Evolutionary conservation across 2,888 invertebrate species (phyloP), one percentile per base, ranked within the genome.

Genomic region (Choristoneura rosaceana): DNA sequence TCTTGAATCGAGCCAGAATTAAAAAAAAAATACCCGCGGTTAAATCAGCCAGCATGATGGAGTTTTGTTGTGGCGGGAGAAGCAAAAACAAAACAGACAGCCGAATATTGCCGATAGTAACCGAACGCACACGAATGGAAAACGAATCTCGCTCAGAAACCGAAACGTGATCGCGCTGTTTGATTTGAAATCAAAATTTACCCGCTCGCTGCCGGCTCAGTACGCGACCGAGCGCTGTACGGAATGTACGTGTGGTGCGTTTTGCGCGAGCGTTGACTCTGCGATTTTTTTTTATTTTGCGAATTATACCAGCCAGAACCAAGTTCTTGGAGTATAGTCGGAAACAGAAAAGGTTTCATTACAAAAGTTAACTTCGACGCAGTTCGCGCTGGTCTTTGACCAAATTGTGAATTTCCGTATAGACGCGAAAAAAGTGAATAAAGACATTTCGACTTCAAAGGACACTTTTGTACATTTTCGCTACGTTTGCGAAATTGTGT

Each of bases 381-480:
- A 90, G 92, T 92, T 93, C 91, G 93, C 92, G 92, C 88, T 90
- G 86, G 91, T 91, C 92, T 90, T 92, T 90, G 92, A 89, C 91
- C 91, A 88, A 85, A 82, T 81, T 90, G 92, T 91, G 92, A 84
- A 88, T 90, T 93, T 94, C 94, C 93, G 93, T 94, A 92, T 93
- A 94, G 93, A 93, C 94, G 94, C 91, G 86, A 90, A 89, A 87
- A 86, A 84, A 81, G 78, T 81, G 87, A 90, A 86, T 85, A 12
- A 86, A 88, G 87, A 92, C 86, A 86, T 87, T 92, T 91, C 92
- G 92, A 93, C 64, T 92, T 92, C 90, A 94, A 92, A 92, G 90
- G 90, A 94, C 93, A 90, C 92, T 94, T 94, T 94, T 94, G 94
- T 93, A 93, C 94, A 92, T 93, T 94, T 94, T 94, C 94, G 94